A percentile compares a stretch with the other conserved stretches of the same genome.
Evolutionary conservation across 2,113 vertebrate species (phyloP).

Genomic region (Deroptyus accipitrinus): DNA sequence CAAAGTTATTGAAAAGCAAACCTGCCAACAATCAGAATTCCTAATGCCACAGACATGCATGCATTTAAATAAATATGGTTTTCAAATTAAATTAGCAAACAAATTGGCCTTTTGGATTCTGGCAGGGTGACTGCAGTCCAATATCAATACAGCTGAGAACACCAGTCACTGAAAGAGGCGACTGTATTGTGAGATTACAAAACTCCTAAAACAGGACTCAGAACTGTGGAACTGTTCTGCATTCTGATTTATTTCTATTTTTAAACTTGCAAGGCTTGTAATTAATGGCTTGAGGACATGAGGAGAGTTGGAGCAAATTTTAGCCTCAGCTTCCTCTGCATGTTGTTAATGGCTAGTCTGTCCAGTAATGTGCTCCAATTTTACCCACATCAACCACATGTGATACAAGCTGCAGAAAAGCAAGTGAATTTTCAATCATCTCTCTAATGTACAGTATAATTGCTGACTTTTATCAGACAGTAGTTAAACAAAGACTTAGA

Average conservation of each 20-base stretch:
- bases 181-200: background rate
- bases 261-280: conserved; percentile 10
- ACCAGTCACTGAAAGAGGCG: background rate
- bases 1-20: background rate
- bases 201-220: background rate
- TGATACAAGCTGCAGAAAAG: conserved; percentile 64
- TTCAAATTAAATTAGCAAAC: background rate
- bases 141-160: conserved; percentile 26
- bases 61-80: background rate
- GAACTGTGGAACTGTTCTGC: background rate
- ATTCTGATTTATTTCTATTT: conserved; percentile 33
- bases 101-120: background rate
- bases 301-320: conserved; percentile 54
- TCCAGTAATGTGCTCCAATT: conserved; percentile 63
- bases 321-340: conserved; percentile 53
- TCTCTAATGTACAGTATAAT: conserved; percentile 64
- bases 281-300: conserved; percentile 42
- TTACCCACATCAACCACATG: conserved; percentile 60
- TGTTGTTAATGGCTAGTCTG: conserved; percentile 61
- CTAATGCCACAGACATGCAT: background rate
- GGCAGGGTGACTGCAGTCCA: background rate
- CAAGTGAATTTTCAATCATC: conserved; percentile 65
- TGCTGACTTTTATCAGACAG: conserved; percentile 69
- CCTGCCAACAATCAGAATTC: background rate
- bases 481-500: conserved; percentile 68